Evolutionary conservation across 2,797 vertebrate species (phyloP), one percentile per base, ranked within the genome.

Genomic region (Lophotriccus pileatus): DNA sequence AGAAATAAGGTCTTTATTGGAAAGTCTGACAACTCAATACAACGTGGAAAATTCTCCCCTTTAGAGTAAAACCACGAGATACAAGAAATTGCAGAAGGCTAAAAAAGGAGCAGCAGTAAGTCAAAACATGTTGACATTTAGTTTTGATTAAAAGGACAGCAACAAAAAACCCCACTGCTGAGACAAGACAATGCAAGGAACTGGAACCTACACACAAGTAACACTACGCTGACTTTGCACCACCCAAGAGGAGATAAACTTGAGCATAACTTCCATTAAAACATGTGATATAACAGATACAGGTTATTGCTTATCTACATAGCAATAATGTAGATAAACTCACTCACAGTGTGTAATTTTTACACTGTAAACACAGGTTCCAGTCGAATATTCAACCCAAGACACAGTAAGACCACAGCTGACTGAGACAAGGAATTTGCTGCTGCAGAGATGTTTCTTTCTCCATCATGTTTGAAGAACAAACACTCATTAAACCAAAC

Each of bases 261-360:
- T 72, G 36, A 72, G 30, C 4, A 49, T 15, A 76, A 76, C 21
- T 25, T 39, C 22, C 34, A 43, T 41, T 78, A 76, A 82, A 63
- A 44, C 1, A 1, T 2, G 7, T 50, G 44, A 74, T 16, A 19
- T 17, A 70, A 56, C 0, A 84, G 58, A 70, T 19, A 47, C 0
- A 64, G 8, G 9, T n/a, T 53, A 73, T 7, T 60, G 23, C 59
- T 64, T 64, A 78, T 78, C 60, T 78, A 67, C 67, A 55, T 22
- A 87, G 17, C 62, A 82, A 46, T 34, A 84, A 87, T 3, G 25
- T 1, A 82, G 43, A 56, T 60, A 80, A 76, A 18, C 20, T 56
- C 22, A 64, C 20, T 90, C 55, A 84, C 1, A 52, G 13, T 6
- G 14, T 2, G 3, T 4, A 32, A 23, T 19, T 91, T 82, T 32